Percentiles rank a stretch among this genome's conserved stretches.
phyloP scores from a whole-genome alignment of 30 jellyfish, hydroid and myxozoan species.

The Turritopsis dohrnii region DNA sequence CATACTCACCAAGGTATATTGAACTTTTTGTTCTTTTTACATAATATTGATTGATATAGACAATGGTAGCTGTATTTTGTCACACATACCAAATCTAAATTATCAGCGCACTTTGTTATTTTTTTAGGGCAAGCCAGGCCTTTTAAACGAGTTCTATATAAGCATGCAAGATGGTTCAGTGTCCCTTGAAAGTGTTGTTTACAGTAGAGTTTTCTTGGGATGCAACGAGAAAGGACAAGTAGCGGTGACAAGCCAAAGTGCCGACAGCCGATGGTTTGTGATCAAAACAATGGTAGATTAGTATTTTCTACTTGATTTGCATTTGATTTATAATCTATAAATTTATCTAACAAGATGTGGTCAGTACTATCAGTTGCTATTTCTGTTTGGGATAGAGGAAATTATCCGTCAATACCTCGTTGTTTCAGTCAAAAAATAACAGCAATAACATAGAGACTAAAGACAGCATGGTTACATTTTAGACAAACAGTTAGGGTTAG shows the following conservation, averaged over 20 bases:
- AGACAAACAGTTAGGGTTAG: too few relatives aligned
- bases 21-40: not conserved
- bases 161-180: constrained; percentile 14
- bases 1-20: constrained; percentile 6
- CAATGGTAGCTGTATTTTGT: not conserved
- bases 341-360: too few relatives aligned
- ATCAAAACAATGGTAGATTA: constrained; percentile 47
- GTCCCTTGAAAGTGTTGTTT: constrained; percentile 73
- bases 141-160: constrained; percentile 64
- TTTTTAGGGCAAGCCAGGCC: constrained; percentile 91
- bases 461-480: not conserved
- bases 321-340: too few relatives aligned
- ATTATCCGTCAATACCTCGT: too few relatives aligned
- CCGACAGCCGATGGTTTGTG: constrained; percentile 25
- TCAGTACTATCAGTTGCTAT: not conserved
- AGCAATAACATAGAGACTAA: too few relatives aligned
- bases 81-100: not conserved
- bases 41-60: not conserved
- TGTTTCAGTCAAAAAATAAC: too few relatives aligned
- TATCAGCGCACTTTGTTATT: not conserved
- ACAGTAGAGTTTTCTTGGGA: constrained; percentile 42
- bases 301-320: not conserved
- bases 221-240: constrained; percentile 48
- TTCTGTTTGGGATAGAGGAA: not conserved
- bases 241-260: constrained; percentile 27